Conservation (phyloP, 2,888 invertebrate genomes). For the Dysmachus trigonus region DNA sequence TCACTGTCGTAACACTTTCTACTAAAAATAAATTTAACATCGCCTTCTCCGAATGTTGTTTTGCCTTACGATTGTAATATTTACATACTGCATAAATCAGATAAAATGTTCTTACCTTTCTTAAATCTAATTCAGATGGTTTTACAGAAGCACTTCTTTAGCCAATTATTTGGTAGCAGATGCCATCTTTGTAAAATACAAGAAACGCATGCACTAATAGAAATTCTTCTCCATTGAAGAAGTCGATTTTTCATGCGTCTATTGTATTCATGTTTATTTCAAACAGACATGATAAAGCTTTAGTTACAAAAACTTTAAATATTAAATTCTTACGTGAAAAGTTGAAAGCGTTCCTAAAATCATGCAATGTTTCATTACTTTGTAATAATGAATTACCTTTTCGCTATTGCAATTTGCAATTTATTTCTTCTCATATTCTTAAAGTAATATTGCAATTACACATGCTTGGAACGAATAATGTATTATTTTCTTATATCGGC, state of each 20-base stretch:
- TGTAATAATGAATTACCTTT: neutral
- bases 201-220: too few relatives aligned
- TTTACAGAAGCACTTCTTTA: neutral
- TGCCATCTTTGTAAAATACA: neutral
- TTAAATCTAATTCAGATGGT: neutral
- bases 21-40: neutral
- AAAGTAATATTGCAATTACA: neutral
- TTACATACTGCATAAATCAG: neutral
- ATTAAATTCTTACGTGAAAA: neutral
- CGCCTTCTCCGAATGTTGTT: neutral
- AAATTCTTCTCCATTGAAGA: too few relatives aligned
- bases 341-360: neutral
- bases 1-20: neutral
- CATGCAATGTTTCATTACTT: too few relatives aligned
- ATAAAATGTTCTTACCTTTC: neutral
- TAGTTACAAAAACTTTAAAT: neutral
- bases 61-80: too few relatives aligned
- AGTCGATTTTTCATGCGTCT: too few relatives aligned
- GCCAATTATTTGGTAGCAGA: neutral
- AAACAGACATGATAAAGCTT: neutral
- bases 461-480: neutral
- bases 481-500: neutral
- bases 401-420: neutral
- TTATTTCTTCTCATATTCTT: neutral
- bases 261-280: too few relatives aligned